Evolutionary conservation across 2,888 invertebrate species (phyloP), one percentile per base, ranked within the genome.

Genomic region (Hirtodrosophila confusa): DNA sequence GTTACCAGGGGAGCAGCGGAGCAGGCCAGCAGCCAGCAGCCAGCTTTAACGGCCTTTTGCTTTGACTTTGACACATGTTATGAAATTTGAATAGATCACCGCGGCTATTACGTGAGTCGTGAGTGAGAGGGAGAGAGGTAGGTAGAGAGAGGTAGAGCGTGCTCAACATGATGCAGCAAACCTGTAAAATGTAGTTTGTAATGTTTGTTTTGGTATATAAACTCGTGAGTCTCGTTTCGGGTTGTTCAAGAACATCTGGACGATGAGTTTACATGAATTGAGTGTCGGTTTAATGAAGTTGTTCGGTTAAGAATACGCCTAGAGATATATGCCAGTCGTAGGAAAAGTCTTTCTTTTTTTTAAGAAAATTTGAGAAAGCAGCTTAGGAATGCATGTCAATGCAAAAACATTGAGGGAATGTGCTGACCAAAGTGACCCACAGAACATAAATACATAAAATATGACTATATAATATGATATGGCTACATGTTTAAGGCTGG

Each of bases 81-180:
- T 82, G 76, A 82, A 83, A 85, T 82, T 83, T 83, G 83, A 83
- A 83, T 85, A 85, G 83, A 84, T 83, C 82, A 82, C 74, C 65
- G 64, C 48, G 63, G 57, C 63, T 54, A 54, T 55, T 51, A 41
- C 63, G 41, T 51, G 29, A 62, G 40, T 60, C 51, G 45, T 43
- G 40, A 8, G n/a, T 29, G 17, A 6, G 40, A 24, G 27, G 0
- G 8, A 17, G 17, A 36, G 36, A 17, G 36, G n/a, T 37, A 23
- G 41, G 3, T 24, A 9, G 54, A 43, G 12, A 48, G 17, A 6
- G 10, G 29, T 4, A 8, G 0, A 0, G n/a, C 17, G 11, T 9
- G 41, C 43, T 47, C n/a, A 49, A 33, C 40, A 71, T 68, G 66
- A 71, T 69, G 78, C 69, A 60, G 83, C 69, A 69, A 60, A 78